A percentile compares a stretch with the other conserved stretches of the same genome.
Conservation (phyloP, 2,797 vertebrate genomes). For the Peromyscus aztecus region DNA sequence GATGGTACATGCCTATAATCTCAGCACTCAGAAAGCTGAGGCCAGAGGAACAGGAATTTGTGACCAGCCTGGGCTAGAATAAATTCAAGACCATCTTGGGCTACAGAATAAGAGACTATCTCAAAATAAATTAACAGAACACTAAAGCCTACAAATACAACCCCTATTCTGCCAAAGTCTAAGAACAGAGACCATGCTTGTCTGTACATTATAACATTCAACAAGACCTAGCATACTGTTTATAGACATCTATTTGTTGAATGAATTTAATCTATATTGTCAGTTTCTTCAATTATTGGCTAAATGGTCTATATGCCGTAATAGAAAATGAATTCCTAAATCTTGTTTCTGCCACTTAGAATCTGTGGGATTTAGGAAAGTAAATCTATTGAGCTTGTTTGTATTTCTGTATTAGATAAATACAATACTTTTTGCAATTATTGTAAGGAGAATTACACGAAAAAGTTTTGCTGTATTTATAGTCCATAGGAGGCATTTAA, state of each 20-base stretch:
- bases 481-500: neutral
- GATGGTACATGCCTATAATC: neutral
- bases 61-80: neutral
- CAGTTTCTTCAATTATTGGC: conserved; percentile 3
- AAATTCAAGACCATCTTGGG: neutral
- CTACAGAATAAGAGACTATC: neutral
- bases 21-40: neutral
- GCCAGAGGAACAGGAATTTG: neutral
- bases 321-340: conserved; percentile 8
- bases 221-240: conserved; percentile 1
- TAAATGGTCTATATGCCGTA: neutral
- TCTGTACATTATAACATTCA: conserved; percentile 1
- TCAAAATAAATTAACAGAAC: neutral
- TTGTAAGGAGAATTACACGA: conserved; percentile 43
- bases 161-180: neutral
- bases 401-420: conserved; percentile 15
- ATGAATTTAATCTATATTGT: conserved; percentile 51
- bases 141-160: neutral
- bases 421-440: neutral
- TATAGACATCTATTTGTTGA: conserved; percentile 39
- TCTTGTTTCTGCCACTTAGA: conserved; percentile 55
- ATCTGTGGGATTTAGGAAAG: conserved; percentile 29
- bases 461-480: conserved; percentile 31
- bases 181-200: conserved; percentile 31
- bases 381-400: conserved; percentile 36